These are phyloP conservation scores for Papilio dardanus DNA, from an alignment of 1,140 invertebrate genomes.

Conservation along the genomic window DNA sequence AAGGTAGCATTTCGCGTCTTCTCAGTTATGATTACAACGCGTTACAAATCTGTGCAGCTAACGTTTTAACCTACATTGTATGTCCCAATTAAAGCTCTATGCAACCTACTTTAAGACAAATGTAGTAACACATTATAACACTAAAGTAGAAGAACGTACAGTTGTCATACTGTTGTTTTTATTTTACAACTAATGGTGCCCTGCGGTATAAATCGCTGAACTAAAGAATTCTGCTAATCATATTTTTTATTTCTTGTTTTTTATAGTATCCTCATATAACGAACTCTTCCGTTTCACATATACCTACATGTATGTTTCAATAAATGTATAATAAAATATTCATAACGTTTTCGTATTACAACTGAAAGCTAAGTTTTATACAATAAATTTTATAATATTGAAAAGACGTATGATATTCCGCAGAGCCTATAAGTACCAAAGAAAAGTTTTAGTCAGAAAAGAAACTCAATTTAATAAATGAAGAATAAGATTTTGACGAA, in stretches of 20 bases:
- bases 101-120: constrained; percentile 18
- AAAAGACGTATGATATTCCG: too few relatives aligned
- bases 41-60: constrained; percentile 23
- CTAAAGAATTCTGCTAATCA: too few relatives aligned
- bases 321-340: too few relatives aligned
- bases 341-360: too few relatives aligned
- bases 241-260: too few relatives aligned
- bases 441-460: background rate
- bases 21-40: constrained; percentile 7
- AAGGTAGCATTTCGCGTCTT: background rate
- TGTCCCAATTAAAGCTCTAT: constrained; percentile 21
- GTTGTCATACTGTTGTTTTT: background rate
- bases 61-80: constrained; percentile 34
- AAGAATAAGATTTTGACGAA: background rate
- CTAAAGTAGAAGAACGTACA: background rate
- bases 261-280: too few relatives aligned
- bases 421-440: background rate
- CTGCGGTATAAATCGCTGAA: too few relatives aligned
- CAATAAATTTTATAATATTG: too few relatives aligned
- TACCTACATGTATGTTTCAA: too few relatives aligned
- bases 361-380: too few relatives aligned
- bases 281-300: too few relatives aligned
- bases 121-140: background rate
- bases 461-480: background rate
- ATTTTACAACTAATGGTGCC: background rate